Conservation (phyloP, 2,888 invertebrate genomes). For the Cepaea hortensis region DNA sequence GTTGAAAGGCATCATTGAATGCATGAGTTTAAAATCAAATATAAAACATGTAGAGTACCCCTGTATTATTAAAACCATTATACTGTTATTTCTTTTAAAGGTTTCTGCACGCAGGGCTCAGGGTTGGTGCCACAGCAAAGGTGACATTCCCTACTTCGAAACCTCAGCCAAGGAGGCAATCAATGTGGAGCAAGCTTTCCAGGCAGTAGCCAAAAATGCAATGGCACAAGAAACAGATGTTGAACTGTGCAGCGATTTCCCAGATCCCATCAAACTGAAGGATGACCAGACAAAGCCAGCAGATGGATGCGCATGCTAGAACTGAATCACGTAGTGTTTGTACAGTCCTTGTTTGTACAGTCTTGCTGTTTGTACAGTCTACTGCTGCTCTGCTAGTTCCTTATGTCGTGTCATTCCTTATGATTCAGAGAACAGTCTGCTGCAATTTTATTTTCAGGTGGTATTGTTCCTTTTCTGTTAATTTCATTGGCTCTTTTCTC, state of each 20-base stretch:
- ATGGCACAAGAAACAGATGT: constrained; percentile 88
- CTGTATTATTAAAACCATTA: neutral
- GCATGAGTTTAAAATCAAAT: no score
- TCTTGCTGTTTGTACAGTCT: neutral
- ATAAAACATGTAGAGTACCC: no score
- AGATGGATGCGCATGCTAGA: constrained; percentile 48
- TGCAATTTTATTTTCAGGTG: neutral
- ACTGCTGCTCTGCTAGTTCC: neutral
- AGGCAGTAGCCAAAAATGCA: constrained; percentile 98
- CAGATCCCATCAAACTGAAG: constrained; percentile 87
- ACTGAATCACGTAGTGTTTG: neutral
- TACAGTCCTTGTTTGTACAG: neutral
- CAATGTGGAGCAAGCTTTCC: constrained; percentile 99
- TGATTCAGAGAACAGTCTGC: neutral
- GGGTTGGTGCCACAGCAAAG: constrained; percentile 99
- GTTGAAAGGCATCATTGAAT: no score
- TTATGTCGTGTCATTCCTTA: neutral
- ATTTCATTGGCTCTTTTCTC: no score
- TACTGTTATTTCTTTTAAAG: constrained; percentile 56
- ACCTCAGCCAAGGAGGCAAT: constrained; percentile 99
- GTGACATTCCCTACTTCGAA: constrained; percentile 99
- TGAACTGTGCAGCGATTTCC: constrained; percentile 97
- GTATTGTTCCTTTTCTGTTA: no score
- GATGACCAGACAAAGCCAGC: constrained; percentile 68
- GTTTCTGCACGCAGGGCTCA: constrained; percentile 82